Base-by-base conservation (phyloP, 2,888 invertebrate genomes). In the Stenolophus ochropezus region DNA sequence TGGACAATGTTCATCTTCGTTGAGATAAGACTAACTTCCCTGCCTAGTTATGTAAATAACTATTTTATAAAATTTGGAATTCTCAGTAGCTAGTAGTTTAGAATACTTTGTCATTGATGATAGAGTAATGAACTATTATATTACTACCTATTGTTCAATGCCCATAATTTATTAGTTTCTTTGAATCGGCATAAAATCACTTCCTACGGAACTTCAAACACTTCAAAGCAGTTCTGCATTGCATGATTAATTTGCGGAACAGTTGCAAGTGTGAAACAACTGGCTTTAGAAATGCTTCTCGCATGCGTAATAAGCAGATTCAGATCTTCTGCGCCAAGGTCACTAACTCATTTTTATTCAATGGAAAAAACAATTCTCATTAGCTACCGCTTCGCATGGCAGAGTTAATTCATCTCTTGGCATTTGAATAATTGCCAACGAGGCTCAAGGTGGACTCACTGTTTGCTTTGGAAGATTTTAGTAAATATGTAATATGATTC, bases 301-400 rank as follows among this genome's bases (percentile, higher is more conserved):
- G 65, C 65, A 69, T 69, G 33, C 33, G 14, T 69, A 69, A 69
- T 69, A 18, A 69, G 65, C 16, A 27, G 65, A 69, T 69, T 69
- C 33, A 33, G 16, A 69, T 69, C 65, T 61, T 56, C 25, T 25
- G 25, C 61, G 61, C 61, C 65, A 69, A 69, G 65, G 8, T 14
- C 33, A 2, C 8, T 6, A 4, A 6, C 65, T 69, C 33, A 69
- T 69, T 69, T 69, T 69, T 69, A 69, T 69, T 69, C 65, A 69
- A 14, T 61, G 56, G 5, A 27, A 33, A 21, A 69, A 33, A 65
- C 27, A 69, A 69, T 33, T 11, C 65, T 27, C 33, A 33, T 69
- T 69, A 33, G 33, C 65, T 18, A 8, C 27, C 27, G 65, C 6
- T 33, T 69, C 8, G 65, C 33, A 69, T 20, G 65, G 33, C 33